Percentiles rank a stretch among this genome's conserved stretches.
These are phyloP conservation scores for Eristalis tenax DNA, from an alignment of 2,888 invertebrate species.

Conservation along the genomic window DNA sequence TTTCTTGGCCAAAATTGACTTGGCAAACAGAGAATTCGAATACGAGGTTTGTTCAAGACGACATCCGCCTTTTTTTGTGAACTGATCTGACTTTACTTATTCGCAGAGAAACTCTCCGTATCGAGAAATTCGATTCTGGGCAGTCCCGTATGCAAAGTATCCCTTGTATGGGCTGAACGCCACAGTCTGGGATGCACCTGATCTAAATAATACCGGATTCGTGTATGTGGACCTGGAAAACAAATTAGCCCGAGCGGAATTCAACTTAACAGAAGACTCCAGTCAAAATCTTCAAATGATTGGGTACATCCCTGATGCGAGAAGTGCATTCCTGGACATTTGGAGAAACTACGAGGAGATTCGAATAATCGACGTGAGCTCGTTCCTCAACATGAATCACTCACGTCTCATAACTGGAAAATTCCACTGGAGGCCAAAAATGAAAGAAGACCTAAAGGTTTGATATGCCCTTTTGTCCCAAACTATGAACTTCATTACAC, in stretches of 20 bases:
- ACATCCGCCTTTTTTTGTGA: neutral
- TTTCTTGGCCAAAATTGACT: constrained; percentile 83
- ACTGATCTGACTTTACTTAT: neutral
- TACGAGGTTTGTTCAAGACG: constrained; percentile 82
- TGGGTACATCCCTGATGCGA: constrained; percentile 88
- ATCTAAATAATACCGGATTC: constrained; percentile 84
- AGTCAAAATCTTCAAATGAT: constrained; percentile 87
- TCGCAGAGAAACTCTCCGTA: constrained; percentile 84
- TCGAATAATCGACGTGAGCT: constrained; percentile 88
- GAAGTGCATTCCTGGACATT: constrained; percentile 88
- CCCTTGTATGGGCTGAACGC: constrained; percentile 84
- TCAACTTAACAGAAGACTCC: constrained; percentile 87
- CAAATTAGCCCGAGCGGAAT: constrained; percentile 85
- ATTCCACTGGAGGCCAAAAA: constrained; percentile 90
- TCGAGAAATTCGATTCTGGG: constrained; percentile 83
- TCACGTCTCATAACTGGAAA: constrained; percentile 90
- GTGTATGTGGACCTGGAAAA: constrained; percentile 84
- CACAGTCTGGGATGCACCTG: constrained; percentile 83
- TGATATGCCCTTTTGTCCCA: neutral
- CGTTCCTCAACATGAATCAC: constrained; percentile 91
- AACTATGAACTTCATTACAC: neutral
- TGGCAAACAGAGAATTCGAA: constrained; percentile 84
- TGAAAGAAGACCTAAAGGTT: constrained; percentile 85
- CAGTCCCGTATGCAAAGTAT: constrained; percentile 82
- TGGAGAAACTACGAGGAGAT: constrained; percentile 93